Base-by-base conservation (phyloP, 1,140 invertebrate species). In the Tetraneura akinire region DNA sequence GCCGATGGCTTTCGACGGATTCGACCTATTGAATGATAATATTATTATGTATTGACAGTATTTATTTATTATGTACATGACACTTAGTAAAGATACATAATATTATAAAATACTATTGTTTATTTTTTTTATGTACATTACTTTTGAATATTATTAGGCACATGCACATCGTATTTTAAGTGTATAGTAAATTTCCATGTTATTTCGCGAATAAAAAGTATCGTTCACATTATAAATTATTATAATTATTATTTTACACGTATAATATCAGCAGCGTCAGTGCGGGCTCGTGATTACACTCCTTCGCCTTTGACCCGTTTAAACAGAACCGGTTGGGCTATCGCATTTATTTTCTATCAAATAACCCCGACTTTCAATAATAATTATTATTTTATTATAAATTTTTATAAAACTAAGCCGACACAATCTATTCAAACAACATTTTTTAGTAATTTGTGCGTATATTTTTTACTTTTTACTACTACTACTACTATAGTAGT, bases 221-320 rank as follows among this genome's bases (percentile, higher is more conserved):
- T 45, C n/a, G n/a, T 23, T 42, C 64, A 45, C n/a, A 21, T 32
- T 21, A 37, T 21, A 62, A 60, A 60, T 26, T 4, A 37, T 37
- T 4, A 37, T 37, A 37, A 37, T 37, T 4, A 37, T 4, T 37
- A 37, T 37, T 37, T 4, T 37, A 37, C 32, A 37, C 32, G 32
- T 37, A 60, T 60, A 60, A 26, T 60, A 45, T 45, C 64, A 66
- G 37, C 64, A 21, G 42, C 64, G 64, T 37, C 32, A 37, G 32
- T 8, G 62, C 13, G 32, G 13, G 18, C 37, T 32, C 21, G 32
- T 37, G 64, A 66, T 66, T 66, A 66, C 37, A 45, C 32, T 13
- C 37, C n/a, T 66, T 66, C 64, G 64, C 64, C 64, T 66, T 66
- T 66, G 64, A 66, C 64, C 64, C 64, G 37, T 66, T 66, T 66